These are phyloP conservation scores for Lamellibrachia satsuma DNA, from an alignment of 2,888 invertebrate genomes.

Conservation along the genomic window DNA sequence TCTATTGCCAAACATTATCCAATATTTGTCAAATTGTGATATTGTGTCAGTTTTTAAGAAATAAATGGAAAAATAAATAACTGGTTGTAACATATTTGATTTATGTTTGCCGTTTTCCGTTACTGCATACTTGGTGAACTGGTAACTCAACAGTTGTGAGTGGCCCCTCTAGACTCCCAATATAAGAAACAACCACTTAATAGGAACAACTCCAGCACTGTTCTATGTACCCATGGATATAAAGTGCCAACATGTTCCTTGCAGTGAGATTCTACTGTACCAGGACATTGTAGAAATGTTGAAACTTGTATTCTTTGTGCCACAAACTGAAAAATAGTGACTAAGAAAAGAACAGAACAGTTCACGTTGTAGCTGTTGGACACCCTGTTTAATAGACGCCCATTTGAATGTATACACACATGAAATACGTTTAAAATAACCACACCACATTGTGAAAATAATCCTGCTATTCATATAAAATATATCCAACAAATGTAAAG, in stretches of 20 bases:
- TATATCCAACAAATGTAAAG: neutral
- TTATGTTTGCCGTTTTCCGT: neutral
- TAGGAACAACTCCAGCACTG: no score
- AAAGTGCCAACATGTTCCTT: no score
- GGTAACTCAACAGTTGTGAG: neutral
- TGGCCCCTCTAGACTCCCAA: no score
- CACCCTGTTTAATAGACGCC: neutral
- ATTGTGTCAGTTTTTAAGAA: neutral
- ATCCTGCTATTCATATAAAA: slow-evolving; percentile 12
- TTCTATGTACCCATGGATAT: no score
- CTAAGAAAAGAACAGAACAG: no score
- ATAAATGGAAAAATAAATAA: neutral
- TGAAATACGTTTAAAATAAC: neutral
- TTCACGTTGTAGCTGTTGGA: no score
- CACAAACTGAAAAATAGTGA: no score
- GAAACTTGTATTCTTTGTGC: no score
- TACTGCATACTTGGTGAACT: neutral
- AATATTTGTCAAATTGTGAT: neutral
- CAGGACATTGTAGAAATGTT: no score
- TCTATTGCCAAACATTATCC: neutral
- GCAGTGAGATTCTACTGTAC: no score
- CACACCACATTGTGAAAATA: neutral
- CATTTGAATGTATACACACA: neutral
- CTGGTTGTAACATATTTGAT: neutral
- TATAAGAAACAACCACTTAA: no score